Evolutionary conservation across 92 coral and sea anemone genomes (phyloP), one percentile per base, ranked within the genome.

Genomic region (Porites divaricata): DNA sequence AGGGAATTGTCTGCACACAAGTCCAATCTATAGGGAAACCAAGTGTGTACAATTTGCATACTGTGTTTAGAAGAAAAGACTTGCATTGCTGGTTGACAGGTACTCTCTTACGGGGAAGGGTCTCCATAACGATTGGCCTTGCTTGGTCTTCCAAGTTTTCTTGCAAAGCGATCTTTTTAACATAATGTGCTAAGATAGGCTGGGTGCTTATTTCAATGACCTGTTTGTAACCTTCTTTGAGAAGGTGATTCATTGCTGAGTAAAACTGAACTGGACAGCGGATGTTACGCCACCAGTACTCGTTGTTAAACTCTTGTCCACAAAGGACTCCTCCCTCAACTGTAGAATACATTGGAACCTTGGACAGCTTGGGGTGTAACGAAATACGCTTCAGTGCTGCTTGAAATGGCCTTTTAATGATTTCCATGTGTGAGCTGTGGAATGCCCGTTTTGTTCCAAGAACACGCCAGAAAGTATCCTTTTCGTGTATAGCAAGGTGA

Each of bases 281-380:
- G 67, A 95, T 89, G 81, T 95, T 95, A 9, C 72, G 69, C 98
- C 98, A 95, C 98, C 98, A 95, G 83, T 95, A 91, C 23, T 73
- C 79, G 10, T 73, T 51, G 51, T 89, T 51, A 51, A 95, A 77
- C 78, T 82, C 85, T 24, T 83, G 83, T 35, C 90, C 89, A 17
- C 84, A 62, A 56, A 91, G 67, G 48, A 81, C 85, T n/a, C 91
- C 91, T n/a, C 98, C 98, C 14, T 79, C 45, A 4, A 93, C 97
- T 26, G 98, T 93, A 24, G 97, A 95, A 65, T 95, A 95, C 91
- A 95, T 90, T 14, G 98, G 95, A 22, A 95, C 86, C 73, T 64
- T 87, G 21, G 94, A 81, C 58, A 78, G 70, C 74, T 88, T 83
- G 20, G 95, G 91, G 20, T 70, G 75, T 2, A 91, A 35, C 14